A percentile compares a stretch with the other conserved stretches of the same genome.
These are phyloP conservation scores for Piezodorus guildinii DNA, from an alignment of 1,140 invertebrate species.

Conservation along the genomic window DNA sequence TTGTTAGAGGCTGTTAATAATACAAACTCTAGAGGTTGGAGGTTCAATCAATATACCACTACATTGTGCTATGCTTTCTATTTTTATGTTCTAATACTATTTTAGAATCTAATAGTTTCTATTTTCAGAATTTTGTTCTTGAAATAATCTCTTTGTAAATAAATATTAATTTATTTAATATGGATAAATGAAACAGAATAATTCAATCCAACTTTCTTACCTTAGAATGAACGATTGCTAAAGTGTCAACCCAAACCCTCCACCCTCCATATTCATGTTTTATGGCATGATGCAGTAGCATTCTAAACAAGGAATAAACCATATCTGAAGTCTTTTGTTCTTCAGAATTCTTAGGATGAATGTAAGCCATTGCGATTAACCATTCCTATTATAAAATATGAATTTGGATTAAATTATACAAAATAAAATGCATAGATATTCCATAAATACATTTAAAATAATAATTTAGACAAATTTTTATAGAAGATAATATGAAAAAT, in stretches of 20 bases:
- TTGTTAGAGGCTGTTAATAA: too few species aligned
- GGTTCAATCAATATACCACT: too few species aligned
- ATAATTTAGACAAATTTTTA: constrained; percentile 3
- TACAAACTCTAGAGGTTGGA: too few species aligned
- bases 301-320: constrained; percentile 93
- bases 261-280: constrained; percentile 99
- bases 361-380: constrained; percentile 97
- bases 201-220: constrained; percentile 38
- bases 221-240: constrained; percentile 99
- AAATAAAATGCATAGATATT: neutral
- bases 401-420: neutral
- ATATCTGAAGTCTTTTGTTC: constrained; percentile 96
- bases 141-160: too few species aligned
- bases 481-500: neutral
- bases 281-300: constrained; percentile 97
- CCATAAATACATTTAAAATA: neutral
- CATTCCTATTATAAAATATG: constrained; percentile 58
- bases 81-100: too few species aligned
- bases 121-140: too few species aligned
- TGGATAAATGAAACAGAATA: too few species aligned
- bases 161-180: too few species aligned
- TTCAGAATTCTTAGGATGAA: constrained; percentile 88
- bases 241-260: constrained; percentile 98
- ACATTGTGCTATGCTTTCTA: too few species aligned
- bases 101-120: too few species aligned